Base-by-base conservation (phyloP, 2,888 invertebrate genomes). In the Fissipunctia ypsillon region DNA sequence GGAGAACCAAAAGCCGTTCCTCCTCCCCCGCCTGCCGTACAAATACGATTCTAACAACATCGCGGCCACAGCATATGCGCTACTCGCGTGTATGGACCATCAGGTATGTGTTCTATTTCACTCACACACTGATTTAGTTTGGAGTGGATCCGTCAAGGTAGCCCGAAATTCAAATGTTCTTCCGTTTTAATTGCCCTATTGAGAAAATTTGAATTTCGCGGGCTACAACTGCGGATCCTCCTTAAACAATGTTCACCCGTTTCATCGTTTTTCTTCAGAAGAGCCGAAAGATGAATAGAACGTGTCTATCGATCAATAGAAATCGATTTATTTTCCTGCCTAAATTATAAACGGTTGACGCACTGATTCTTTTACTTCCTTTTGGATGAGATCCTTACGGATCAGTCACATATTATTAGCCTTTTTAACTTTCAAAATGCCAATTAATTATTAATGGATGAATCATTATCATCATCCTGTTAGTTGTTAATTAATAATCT, bases 1-100 rank as follows among this genome's bases (percentile, higher is more conserved):
- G 89, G 99, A 99, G 95, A 99, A 99, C 95, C 99, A 99, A 91
- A 98, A 98, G 91, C 98, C 98, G 12, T 99, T 99, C 97, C 96
- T 98, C 0, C 94, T 99, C 78, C 99, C 99, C 0, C 97, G 99
- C 0, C 95, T 99, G 75, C 98, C 99, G 0, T 98, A 99, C 92
- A 97, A 97, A 86, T 98, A 98, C 91, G 99, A 99, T 95, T 97
- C 98, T 0, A 98, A 98, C 90, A 99, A 99, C 92, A 98, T 99
- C 61, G 99, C 99, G 90, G 97, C 99, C 0, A 99, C 99, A 0
- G 98, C 99, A 0, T 99, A 99, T 92, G 99, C 98, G 0, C 95
- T 99, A 65, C 95, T 99, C 87, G 98, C 99, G 0, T 98, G 99
- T 91, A 98, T 98, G 80, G 98, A 98, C 45, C 97, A 98, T 28